Conservation (phyloP, 2,113 vertebrate genomes). For the Gavialis gangeticus region DNA sequence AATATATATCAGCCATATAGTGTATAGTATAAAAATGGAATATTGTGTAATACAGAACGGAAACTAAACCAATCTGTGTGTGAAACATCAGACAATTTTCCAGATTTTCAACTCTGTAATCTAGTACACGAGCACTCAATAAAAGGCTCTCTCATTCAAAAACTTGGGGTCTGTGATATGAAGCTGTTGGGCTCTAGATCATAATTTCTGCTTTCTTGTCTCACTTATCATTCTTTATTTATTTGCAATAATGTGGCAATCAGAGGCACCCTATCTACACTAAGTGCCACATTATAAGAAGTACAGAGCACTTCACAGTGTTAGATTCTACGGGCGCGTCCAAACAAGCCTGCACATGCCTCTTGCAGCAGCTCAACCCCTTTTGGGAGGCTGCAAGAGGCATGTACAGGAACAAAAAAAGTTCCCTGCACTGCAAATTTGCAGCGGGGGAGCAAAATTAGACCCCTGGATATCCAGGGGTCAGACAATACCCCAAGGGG, state of each 20-base stretch:
- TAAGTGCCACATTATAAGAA: conserved; percentile 16
- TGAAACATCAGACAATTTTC: conserved; percentile 18
- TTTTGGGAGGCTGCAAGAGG: too few relatives aligned
- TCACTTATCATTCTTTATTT: conserved; percentile 69
- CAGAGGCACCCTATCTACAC: conserved; percentile 26
- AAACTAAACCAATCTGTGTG: conserved; percentile 42
- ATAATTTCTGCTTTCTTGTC: conserved; percentile 26
- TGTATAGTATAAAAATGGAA: not conserved
- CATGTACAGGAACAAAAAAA: too few relatives aligned
- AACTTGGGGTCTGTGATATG: conserved; percentile 2
- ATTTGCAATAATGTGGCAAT: conserved; percentile 56
- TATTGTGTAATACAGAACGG: conserved; percentile 19
- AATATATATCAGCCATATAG: not conserved
- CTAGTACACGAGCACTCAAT: not conserved
- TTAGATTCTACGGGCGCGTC: too few relatives aligned
- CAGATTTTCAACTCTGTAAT: not conserved
- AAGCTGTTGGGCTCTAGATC: conserved; percentile 20
- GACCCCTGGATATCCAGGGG: too few relatives aligned
- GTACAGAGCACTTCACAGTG: not conserved
- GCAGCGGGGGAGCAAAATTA: too few relatives aligned
- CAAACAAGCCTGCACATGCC: conserved; percentile 33
- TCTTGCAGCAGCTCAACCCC: too few relatives aligned
- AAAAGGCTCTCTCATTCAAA: conserved; percentile 17
- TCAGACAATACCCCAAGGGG: too few relatives aligned
- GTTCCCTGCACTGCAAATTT: too few relatives aligned